Evolutionary conservation across 2,797 vertebrate genomes (phyloP).

Genomic region (Echeneis naucrates): DNA sequence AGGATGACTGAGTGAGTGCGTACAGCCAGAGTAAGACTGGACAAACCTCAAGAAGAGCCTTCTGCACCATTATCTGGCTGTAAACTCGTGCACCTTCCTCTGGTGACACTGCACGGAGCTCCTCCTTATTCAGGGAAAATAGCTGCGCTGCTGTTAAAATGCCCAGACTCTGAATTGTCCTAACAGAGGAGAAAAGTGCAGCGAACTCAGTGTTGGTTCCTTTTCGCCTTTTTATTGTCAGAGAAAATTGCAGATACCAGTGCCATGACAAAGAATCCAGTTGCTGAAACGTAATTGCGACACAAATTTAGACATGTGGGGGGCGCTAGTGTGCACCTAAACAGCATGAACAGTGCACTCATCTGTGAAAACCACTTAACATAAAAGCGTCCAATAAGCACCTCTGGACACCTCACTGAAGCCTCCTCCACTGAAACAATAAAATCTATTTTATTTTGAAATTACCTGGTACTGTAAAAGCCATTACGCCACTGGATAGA

Average conservation of each 20-base stretch:
- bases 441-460: background rate
- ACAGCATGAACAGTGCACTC: background rate
- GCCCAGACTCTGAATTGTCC: constrained; percentile 84
- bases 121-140: constrained; percentile 84
- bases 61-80: constrained; percentile 88
- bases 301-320: constrained; percentile 21
- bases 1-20: too few species aligned
- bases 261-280: too few species aligned
- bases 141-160: constrained; percentile 85
- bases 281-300: too few species aligned
- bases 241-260: too few species aligned
- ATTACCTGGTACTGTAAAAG: too few species aligned
- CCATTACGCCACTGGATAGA: background rate
- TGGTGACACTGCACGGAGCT: constrained; percentile 81
- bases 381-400: background rate
- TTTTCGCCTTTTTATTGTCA: background rate
- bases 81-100: constrained; percentile 87
- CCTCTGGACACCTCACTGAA: background rate
- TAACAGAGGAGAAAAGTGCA: constrained; percentile 55
- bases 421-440: background rate
- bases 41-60: constrained; percentile 86
- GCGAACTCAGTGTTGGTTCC: background rate
- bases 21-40: background rate
- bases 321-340: constrained; percentile 19
- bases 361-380: background rate